Evolutionary conservation across 2,888 invertebrate genomes (phyloP).

Genomic region (Empis stercorea): DNA sequence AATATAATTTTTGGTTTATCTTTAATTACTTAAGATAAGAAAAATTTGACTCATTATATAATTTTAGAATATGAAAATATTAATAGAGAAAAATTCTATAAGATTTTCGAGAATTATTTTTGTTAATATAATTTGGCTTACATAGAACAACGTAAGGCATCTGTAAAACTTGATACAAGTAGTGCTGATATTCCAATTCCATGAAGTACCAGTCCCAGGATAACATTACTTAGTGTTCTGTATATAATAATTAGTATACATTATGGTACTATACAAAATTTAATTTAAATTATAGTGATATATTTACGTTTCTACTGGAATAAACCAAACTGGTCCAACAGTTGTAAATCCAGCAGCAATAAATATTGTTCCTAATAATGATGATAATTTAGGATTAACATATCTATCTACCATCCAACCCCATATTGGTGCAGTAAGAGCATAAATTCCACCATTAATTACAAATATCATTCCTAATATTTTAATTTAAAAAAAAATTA

Average conservation of each 20-base stretch:
- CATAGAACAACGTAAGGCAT: slow-evolving; percentile 68
- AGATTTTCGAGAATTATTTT: too few species aligned
- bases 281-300: not conserved
- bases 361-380: slow-evolving; percentile 51
- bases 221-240: slow-evolving; percentile 53
- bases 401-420: slow-evolving; percentile 68
- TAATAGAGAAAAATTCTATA: too few species aligned
- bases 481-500: not conserved
- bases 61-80: too few species aligned
- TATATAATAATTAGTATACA: slow-evolving; percentile 18
- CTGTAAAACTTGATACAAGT: slow-evolving; percentile 74
- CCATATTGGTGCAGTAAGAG: slow-evolving; percentile 63
- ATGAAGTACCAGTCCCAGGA: slow-evolving; percentile 59
- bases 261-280: not conserved
- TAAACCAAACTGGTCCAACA: slow-evolving; percentile 63
- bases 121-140: slow-evolving; percentile 41
- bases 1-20: too few species aligned
- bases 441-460: slow-evolving; percentile 71
- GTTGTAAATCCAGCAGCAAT: slow-evolving; percentile 52
- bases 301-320: slow-evolving; percentile 48
- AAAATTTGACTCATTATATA: too few species aligned
- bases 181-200: slow-evolving; percentile 75
- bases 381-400: slow-evolving; percentile 53
- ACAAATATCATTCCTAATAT: slow-evolving; percentile 65
- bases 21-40: too few species aligned